Percentiles rank a stretch among this genome's conserved stretches.
Evolutionary conservation across 2,888 invertebrate genomes (phyloP).

Genomic region (Diaperis boleti): DNA sequence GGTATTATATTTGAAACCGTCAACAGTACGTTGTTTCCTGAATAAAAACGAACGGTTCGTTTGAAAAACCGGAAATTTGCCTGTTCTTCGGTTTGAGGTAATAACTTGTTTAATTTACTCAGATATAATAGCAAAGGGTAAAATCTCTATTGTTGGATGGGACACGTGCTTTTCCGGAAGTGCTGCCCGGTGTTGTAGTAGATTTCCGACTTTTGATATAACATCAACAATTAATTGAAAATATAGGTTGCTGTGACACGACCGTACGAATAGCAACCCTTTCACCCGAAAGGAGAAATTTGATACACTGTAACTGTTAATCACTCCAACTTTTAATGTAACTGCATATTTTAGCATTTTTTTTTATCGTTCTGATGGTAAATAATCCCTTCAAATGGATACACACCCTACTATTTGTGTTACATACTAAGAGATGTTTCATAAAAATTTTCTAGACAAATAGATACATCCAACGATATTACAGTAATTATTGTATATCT

Average conservation of each 20-base stretch:
- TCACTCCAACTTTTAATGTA: too few species aligned
- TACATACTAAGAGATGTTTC: too few species aligned
- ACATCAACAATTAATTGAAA: slow-evolving; percentile 10
- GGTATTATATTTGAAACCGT: slow-evolving; percentile 29
- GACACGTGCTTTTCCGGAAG: slow-evolving; percentile 48
- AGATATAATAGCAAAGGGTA: slow-evolving; percentile 5
- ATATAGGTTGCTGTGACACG: neutral
- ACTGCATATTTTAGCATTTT: too few species aligned
- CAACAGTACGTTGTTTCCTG: slow-evolving; percentile 20
- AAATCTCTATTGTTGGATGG: slow-evolving; percentile 24
- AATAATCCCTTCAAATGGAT: too few species aligned
- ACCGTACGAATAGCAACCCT: neutral
- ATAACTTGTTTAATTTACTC: slow-evolving; percentile 29
- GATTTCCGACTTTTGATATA: neutral
- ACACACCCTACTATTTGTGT: too few species aligned
- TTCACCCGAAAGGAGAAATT: too few species aligned
- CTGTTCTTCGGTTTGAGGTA: slow-evolving; percentile 50
- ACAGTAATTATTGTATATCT: too few species aligned
- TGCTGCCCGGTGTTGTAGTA: neutral
- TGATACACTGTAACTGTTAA: too few species aligned
- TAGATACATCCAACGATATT: too few species aligned
- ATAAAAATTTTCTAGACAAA: too few species aligned
- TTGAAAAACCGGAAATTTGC: slow-evolving; percentile 59
- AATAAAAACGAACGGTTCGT: slow-evolving; percentile 44
- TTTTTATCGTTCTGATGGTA: too few species aligned